phyloP scores from a whole-genome alignment of 2,113 vertebrate species.

The Numida meleagris region DNA sequence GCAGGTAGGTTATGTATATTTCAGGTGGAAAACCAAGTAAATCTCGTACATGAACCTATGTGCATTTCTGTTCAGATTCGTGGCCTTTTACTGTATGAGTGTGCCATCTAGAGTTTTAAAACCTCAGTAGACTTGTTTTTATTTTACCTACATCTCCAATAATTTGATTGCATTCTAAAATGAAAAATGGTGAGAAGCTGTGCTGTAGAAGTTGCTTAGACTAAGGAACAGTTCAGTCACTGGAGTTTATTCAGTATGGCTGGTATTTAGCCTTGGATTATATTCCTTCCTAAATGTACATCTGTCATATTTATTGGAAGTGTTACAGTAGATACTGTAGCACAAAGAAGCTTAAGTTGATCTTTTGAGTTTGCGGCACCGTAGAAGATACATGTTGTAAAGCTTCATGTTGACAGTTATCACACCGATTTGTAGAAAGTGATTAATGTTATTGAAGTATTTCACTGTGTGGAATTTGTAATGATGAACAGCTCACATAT shows the following conservation, averaged over 20 bases:
- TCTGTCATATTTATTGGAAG: not conserved
- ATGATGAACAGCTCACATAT: not conserved
- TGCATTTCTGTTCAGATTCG: not conserved
- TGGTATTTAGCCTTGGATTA: not conserved
- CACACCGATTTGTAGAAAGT: not conserved
- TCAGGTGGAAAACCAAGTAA: not conserved
- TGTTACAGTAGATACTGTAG: not conserved
- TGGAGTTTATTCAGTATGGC: not conserved
- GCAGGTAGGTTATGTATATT: not conserved
- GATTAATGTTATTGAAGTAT: not conserved
- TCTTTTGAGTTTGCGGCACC: not conserved
- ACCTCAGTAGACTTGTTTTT: not conserved
- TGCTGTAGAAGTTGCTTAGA: not conserved
- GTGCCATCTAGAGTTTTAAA: slow-evolving; percentile 71
- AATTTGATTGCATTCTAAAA: not conserved
- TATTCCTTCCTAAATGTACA: not conserved
- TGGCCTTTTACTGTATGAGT: slow-evolving; percentile 31
- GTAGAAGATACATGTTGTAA: not conserved
- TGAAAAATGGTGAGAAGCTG: not conserved
- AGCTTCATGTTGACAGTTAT: not conserved
- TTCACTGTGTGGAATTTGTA: not conserved
- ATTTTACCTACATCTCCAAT: not conserved
- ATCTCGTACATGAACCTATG: not conserved
- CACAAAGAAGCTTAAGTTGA: not conserved
- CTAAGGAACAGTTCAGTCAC: not conserved